Base-by-base conservation (phyloP, 2,888 invertebrate species). In the Scotopteryx bipunctaria region DNA sequence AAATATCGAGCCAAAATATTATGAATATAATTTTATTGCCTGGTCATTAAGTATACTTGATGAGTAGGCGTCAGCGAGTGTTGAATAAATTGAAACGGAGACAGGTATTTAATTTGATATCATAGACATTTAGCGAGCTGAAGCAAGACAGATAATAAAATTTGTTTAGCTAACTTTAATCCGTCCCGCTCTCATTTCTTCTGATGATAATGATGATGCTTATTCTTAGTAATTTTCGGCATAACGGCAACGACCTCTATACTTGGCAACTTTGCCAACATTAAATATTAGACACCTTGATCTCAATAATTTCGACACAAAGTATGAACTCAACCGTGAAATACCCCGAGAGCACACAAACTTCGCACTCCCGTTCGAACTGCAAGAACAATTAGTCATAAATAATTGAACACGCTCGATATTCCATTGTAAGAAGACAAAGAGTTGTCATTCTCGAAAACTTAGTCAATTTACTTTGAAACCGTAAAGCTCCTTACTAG, bases 401-500 rank as follows among this genome's bases (percentile, higher is more conserved):
- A 83, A 85, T 85, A 81, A 85, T 83, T 78, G 79, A 83, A 80
- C 78, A 73, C 76, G 76, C 73, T 78, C 81, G 75, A 84, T 85
- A 82, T 83, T 83, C 77, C 75, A 74, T 73, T 77, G 74, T 78
- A 76, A 79, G 77, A 73, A 83, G 71, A 84, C 85, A 83, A 85
- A 83, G 84, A 82, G 80, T 80, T 80, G 80, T 79, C 81, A 80
- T 78, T 76, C 77, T 79, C 73, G 56, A 73, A 83, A 89, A 88
- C 85, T 87, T 86, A 81, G 79, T 79, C 84, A 83, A 84, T 86
- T 86, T 85, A 77, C 81, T 71, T 77, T 69, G 79, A 78, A 77
- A 81, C 70, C 74, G 73, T 81, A 84, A 88, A 86, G 81, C 83
- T 70, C 73, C 83, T 82, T 80, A 75, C 75, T 72, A 73, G 77